Evolutionary conservation across 2,113 vertebrate genomes (phyloP), one percentile per base, ranked within the genome.

Genomic region (Hippolais icterina): DNA sequence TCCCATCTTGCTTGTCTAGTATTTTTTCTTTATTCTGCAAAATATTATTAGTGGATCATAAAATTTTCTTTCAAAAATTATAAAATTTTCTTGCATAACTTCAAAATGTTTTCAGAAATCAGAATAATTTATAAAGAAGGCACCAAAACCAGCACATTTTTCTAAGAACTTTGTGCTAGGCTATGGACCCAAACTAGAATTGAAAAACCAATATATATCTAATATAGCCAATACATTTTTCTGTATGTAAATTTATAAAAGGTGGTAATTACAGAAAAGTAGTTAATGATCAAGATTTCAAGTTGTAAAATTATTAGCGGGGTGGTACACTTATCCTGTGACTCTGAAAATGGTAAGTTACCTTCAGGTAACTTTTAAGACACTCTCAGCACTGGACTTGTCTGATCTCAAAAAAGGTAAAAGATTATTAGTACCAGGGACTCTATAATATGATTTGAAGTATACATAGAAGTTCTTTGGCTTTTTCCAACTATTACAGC

Each of bases 401-500:
- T 78, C 46, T 10, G 1, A 37, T 24, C 7, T 49, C 29, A 70
- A 28, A 82, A 78, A 75, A 46, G 6, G 5, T 28, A 46, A 41
- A 77, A 74, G 1, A 23, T 33, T 74, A 59, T 85, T 49, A 68
- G 3, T 42, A 22, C 11, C 22, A 63, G 25, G 33, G 10, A 82
- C 29, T 20, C 5, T 31, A 29, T 7, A 54, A 25, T 17, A 37
- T 2, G 63, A 9, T 52, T 57, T 68, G 14, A 83, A 76, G 11
- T n/a, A 50, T 10, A 33, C 8, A 41, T 15, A 47, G 20, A 78
- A 50, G 8, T 15, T 4, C 1, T n/a, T 57, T 15, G 0, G 0
- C 39, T 71, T 33, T 65, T 35, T 12, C 16, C 10, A 78, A 4
- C 21, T 56, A 9, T 29, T 64, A 9, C 31, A 82, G 5, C 4